Percentiles rank a stretch among this genome's conserved stretches.
These are phyloP conservation scores for Mungos mungo DNA, from an alignment of 2,113 vertebrate genomes.

Conservation along the genomic window DNA sequence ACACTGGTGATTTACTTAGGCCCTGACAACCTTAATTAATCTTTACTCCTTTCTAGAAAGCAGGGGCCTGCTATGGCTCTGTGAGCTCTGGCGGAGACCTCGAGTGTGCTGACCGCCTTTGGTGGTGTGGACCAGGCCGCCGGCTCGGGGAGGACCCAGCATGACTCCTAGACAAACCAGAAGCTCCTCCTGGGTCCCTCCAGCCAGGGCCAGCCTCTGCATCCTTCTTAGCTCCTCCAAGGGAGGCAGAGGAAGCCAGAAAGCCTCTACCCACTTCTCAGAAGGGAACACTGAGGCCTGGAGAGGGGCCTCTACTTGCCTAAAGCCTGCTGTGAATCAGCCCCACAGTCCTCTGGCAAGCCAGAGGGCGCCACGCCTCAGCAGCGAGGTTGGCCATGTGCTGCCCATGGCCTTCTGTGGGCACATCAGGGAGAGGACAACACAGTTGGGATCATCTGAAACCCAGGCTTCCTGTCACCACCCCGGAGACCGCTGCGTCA, in stretches of 20 bases:
- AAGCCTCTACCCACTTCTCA: neutral
- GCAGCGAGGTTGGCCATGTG: rapidly evolving
- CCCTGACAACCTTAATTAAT: conserved; percentile 65
- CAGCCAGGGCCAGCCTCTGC: too few species aligned
- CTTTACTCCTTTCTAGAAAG: neutral
- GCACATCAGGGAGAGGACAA: neutral
- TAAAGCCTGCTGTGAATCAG: rapidly evolving
- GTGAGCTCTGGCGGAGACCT: neutral
- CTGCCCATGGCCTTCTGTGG: neutral
- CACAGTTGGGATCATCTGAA: neutral
- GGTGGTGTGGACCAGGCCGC: neutral
- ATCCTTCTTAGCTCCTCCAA: neutral
- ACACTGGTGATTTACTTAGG: conserved; percentile 54
- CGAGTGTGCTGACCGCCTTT: rapidly evolving
- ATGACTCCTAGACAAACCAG: neutral
- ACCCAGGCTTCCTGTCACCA: neutral
- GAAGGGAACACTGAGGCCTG: neutral
- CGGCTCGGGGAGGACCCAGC: rapidly evolving
- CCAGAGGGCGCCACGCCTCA: rapidly evolving
- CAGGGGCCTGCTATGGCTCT: neutral
- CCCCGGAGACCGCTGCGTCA: neutral
- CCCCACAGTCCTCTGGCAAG: neutral
- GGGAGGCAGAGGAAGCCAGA: neutral
- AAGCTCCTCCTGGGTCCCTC: neutral
- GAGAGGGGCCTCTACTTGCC: neutral